Percentiles rank a stretch among this genome's conserved stretches.
These are phyloP conservation scores for Onychorhynchus coronatus DNA, from an alignment of 2,113 vertebrate genomes.

Conservation along the genomic window DNA sequence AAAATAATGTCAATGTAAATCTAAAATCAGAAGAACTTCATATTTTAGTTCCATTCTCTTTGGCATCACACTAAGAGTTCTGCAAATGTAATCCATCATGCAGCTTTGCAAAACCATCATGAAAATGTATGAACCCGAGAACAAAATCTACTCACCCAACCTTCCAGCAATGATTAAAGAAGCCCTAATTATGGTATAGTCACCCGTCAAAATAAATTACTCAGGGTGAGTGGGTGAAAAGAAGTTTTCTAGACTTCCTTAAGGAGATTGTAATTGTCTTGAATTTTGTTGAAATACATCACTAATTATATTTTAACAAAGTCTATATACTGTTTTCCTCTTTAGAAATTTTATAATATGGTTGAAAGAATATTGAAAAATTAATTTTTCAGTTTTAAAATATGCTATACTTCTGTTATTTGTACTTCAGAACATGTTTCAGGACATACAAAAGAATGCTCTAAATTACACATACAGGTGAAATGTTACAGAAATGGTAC, in stretches of 20 bases:
- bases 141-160: conserved; percentile 40
- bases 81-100: conserved; percentile 14
- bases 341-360: not conserved
- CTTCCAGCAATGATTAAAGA: conserved; percentile 13
- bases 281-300: conserved; percentile 45
- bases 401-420: not conserved
- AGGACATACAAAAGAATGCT: not conserved
- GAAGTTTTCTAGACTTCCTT: conserved; percentile 26
- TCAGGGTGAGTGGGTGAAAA: conserved; percentile 45
- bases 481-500: not conserved
- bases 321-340: not conserved
- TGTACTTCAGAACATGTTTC: not conserved
- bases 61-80: not conserved
- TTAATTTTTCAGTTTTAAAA: not conserved
- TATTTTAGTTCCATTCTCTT: not conserved
- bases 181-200: conserved; percentile 44
- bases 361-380: not conserved
- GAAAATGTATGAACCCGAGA: conserved; percentile 47
- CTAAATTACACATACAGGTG: not conserved
- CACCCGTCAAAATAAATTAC: conserved; percentile 64
- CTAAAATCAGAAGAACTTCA: not conserved
- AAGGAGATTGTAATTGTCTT: conserved; percentile 45
- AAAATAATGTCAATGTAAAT: not conserved
- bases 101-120: conserved; percentile 1
- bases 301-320: conserved; percentile 17